These are phyloP conservation scores for Scolanthus callimorphus DNA, from an alignment of 92 coral and sea anemone species.

Conservation along the genomic window DNA sequence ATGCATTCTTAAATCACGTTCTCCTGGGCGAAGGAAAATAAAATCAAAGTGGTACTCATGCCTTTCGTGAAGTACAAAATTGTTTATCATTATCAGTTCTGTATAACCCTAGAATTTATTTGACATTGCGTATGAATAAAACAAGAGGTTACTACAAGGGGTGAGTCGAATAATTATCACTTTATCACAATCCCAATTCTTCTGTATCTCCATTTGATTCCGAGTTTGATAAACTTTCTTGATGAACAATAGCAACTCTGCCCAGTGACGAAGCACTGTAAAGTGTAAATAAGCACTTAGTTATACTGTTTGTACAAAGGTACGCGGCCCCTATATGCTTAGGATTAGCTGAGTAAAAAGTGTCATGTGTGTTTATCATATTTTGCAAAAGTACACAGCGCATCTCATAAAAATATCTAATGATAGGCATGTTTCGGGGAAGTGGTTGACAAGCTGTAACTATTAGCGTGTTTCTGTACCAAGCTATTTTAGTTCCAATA, in stretches of 20 bases:
- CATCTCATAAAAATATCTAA: not conserved
- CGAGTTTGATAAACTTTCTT: too few species aligned
- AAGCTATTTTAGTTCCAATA: too few species aligned
- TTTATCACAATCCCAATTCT: too few species aligned
- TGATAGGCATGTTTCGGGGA: not conserved
- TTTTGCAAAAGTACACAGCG: not conserved
- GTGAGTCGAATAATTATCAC: too few species aligned
- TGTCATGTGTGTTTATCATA: not conserved
- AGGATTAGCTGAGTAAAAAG: not conserved
- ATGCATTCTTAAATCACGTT: not conserved
- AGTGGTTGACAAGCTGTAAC: too few species aligned
- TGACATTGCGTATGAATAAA: not conserved
- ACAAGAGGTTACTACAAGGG: slow-evolving; percentile 1
- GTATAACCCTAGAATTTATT: not conserved
- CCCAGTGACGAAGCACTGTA: not conserved
- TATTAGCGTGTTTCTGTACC: too few species aligned
- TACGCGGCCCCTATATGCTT: not conserved
- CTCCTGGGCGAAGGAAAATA: too few species aligned
- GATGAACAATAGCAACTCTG: not conserved
- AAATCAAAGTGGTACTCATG: too few species aligned
- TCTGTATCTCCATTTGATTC: too few species aligned
- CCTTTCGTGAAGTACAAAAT: too few species aligned
- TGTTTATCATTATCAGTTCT: too few species aligned
- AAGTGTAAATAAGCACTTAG: not conserved
- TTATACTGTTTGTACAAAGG: not conserved